Evolutionary conservation across 2,888 invertebrate species (phyloP).

Genomic region (Calliphora vomitoria): DNA sequence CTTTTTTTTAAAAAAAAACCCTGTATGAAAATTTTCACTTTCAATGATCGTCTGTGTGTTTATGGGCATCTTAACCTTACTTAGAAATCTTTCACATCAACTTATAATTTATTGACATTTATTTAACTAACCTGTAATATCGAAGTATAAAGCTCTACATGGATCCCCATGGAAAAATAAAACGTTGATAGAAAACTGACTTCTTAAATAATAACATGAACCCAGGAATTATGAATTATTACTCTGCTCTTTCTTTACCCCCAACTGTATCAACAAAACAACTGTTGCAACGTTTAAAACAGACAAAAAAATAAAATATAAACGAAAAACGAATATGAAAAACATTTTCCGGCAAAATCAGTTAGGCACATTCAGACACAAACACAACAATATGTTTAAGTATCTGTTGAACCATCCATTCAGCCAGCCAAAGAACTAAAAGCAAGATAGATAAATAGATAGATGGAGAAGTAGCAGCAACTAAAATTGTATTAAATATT

Average conservation of each 20-base stretch:
- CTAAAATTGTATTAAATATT: conserved; percentile 1
- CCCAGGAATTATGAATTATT: too few species aligned
- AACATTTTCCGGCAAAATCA: conserved; percentile 36
- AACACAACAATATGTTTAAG: conserved; percentile 1
- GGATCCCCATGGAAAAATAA: too few species aligned
- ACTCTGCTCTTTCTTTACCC: background rate
- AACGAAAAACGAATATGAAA: background rate
- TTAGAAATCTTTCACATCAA: too few species aligned
- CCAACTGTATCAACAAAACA: background rate
- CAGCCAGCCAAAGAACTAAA: background rate
- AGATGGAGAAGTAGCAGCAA: background rate
- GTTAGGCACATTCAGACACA: background rate
- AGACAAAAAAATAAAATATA: background rate
- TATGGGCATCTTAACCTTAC: too few species aligned
- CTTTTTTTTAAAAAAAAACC: too few species aligned
- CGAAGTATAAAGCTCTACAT: too few species aligned
- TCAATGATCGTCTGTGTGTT: too few species aligned
- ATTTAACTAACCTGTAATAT: too few species aligned
- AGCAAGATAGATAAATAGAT: background rate
- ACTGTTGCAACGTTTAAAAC: conserved; percentile 18
- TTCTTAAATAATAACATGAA: too few species aligned
- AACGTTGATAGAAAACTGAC: too few species aligned
- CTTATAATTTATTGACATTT: too few species aligned
- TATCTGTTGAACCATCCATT: background rate
- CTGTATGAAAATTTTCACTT: too few species aligned